phyloP scores from a whole-genome alignment of 2,888 invertebrate species.

The Trichopria drosophilae region DNA sequence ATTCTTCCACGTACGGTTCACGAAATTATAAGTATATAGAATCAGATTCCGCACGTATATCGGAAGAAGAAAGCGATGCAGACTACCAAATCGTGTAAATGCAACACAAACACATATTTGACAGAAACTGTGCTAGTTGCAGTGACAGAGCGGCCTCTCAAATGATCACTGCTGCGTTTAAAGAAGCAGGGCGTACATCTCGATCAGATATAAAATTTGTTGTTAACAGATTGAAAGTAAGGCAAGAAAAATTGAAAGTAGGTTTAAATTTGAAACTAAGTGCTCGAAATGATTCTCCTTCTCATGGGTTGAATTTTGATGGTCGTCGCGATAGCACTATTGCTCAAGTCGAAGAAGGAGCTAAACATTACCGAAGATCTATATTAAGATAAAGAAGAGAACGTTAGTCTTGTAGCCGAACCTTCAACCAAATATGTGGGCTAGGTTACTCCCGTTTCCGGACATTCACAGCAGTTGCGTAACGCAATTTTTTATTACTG shows the following conservation, averaged over 20 bases:
- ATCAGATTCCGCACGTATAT: too few relatives aligned
- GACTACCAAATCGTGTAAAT: too few relatives aligned
- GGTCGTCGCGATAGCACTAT: conserved; percentile 2
- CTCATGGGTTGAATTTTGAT: neutral
- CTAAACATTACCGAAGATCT: neutral
- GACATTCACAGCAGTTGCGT: too few relatives aligned
- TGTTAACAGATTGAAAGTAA: neutral
- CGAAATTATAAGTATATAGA: too few relatives aligned
- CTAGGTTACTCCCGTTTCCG: neutral
- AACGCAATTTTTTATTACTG: neutral
- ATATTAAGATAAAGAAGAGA: conserved; percentile 3
- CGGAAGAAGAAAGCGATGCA: too few relatives aligned
- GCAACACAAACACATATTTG: too few relatives aligned
- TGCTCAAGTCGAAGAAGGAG: too few relatives aligned
- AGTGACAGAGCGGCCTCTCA: neutral
- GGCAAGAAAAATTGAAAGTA: too few relatives aligned
- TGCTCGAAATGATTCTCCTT: too few relatives aligned
- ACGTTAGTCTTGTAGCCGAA: neutral
- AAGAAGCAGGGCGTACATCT: neutral
- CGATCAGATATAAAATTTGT: neutral
- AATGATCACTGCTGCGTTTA: conserved; percentile 1
- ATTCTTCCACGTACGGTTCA: too few relatives aligned
- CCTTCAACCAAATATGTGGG: neutral
- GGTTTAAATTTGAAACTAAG: too few relatives aligned
- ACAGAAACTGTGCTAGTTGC: conserved; percentile 1